Evolutionary conservation across 2,797 vertebrate species (phyloP), one percentile per base, ranked within the genome.

Genomic region (Scomberomorus guttatus): DNA sequence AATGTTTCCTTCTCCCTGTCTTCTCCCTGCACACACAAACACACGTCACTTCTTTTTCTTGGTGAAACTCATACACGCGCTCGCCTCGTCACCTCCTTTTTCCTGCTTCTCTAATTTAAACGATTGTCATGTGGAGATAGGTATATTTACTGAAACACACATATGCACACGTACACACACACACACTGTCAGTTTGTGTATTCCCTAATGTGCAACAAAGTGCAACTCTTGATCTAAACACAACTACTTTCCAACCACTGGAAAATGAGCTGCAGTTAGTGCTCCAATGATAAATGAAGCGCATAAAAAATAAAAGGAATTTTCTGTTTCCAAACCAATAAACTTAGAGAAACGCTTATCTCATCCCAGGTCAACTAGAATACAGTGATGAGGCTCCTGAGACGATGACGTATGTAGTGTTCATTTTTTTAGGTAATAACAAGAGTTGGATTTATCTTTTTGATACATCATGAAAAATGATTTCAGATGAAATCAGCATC

Each of bases 241-340:
- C 22, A 75, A 44, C n/a, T 6, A 7, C 20, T 37, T 72, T 37
- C 34, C 20, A 48, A 59, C 63, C 2, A 5, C 56, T 61, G 32
- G 48, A 51, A 62, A 79, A 79, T 59, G 13, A 67, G 50, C 37
- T 46, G 52, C 25, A 58, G 46, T 37, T 61, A 6, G 14, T 62
- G 7, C 12, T 10, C 11, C 22, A 12, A 18, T 54, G 66, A 67
- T 48, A 67, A 82, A 86, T 68, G n/a, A 80, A 39, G 25, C 8
- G 5, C 17, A 14, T 44, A 57, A 0, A 1, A 52, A 22, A 20
- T 7, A 57, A 32, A 59, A 37, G 12, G 22, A 22, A 20, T 25
- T 51, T 42, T 37, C 5, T 46, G 7, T 27, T 48, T 80, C 15
- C 3, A 3, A 42, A 34, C 6, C 0, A 7, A 22, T 25, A 62